These are phyloP conservation scores for Chrysotoxum bicinctum DNA, from an alignment of 2,888 invertebrate genomes.

Conservation along the genomic window DNA sequence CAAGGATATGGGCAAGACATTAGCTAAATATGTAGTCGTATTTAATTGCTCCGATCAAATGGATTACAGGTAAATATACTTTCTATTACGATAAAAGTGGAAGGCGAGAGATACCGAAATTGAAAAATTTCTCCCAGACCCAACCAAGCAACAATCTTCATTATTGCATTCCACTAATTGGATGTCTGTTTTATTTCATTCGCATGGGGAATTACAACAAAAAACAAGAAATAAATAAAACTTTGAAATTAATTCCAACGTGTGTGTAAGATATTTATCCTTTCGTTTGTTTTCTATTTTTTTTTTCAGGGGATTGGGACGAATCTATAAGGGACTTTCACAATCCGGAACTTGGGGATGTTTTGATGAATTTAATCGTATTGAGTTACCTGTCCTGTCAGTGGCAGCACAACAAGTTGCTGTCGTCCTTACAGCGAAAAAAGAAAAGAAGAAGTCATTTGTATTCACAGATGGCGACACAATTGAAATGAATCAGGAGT, in stretches of 20 bases:
- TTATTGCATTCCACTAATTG: constrained; percentile 69
- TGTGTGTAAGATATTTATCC: constrained; percentile 61
- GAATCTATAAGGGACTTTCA: constrained; percentile 97
- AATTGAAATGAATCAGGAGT: constrained; percentile 96
- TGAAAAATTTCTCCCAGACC: constrained; percentile 54
- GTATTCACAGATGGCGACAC: constrained; percentile 96
- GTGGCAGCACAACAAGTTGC: constrained; percentile 99
- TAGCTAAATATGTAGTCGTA: constrained; percentile 97
- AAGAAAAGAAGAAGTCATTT: constrained; percentile 95
- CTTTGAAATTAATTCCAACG: constrained; percentile 38
- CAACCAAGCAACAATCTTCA: constrained; percentile 30
- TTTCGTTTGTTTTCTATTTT: constrained; percentile 10
- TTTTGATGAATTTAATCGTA: constrained; percentile 98
- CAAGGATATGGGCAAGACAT: constrained; percentile 98
- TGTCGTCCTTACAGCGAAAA: constrained; percentile 94
- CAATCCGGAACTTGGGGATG: constrained; percentile 99
- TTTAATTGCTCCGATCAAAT: constrained; percentile 99
- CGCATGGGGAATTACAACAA: neutral
- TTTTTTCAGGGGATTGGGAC: constrained; percentile 89
- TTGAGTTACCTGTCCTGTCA: constrained; percentile 95
- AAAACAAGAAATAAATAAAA: neutral
- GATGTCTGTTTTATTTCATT: constrained; percentile 37
- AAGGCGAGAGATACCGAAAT: constrained; percentile 20
- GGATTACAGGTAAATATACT: constrained; percentile 88
- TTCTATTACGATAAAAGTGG: neutral